These are phyloP conservation scores for Ganaspis sp. DNA, from an alignment of 1,140 invertebrate genomes.

Conservation along the genomic window DNA sequence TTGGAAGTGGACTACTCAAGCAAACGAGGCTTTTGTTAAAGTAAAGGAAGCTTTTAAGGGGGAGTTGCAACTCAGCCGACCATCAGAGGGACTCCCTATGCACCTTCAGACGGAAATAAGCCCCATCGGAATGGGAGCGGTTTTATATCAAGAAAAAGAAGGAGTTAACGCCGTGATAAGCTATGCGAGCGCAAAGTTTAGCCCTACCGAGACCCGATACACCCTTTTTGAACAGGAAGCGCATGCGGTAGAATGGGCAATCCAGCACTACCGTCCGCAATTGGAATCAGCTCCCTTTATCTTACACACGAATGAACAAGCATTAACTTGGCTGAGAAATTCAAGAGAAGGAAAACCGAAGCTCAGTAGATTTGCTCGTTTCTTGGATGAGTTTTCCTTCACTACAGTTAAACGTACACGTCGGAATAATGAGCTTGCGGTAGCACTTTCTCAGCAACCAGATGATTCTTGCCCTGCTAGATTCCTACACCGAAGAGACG, in stretches of 20 bases:
- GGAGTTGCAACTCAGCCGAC: constrained; percentile 27
- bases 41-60: neutral
- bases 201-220: constrained; percentile 32
- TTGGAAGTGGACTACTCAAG: constrained; percentile 18
- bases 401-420: neutral
- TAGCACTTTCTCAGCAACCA: neutral
- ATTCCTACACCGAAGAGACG: neutral
- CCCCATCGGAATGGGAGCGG: constrained; percentile 36
- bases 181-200: neutral
- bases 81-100: constrained; percentile 1
- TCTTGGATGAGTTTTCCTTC: neutral
- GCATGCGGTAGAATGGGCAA: constrained; percentile 53
- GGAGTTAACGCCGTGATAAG: neutral
- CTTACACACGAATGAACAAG: neutral
- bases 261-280: too few species aligned
- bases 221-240: constrained; percentile 42
- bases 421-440: neutral
- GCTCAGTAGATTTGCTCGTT: neutral
- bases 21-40: constrained; percentile 30
- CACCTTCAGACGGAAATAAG: constrained; percentile 40
- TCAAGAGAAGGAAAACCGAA: neutral
- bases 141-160: constrained; percentile 27
- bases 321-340: neutral
- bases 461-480: too few species aligned
- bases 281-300: neutral